Evolutionary conservation across 2,113 vertebrate genomes (phyloP).

Genomic region (Notarius quadriscutis): DNA sequence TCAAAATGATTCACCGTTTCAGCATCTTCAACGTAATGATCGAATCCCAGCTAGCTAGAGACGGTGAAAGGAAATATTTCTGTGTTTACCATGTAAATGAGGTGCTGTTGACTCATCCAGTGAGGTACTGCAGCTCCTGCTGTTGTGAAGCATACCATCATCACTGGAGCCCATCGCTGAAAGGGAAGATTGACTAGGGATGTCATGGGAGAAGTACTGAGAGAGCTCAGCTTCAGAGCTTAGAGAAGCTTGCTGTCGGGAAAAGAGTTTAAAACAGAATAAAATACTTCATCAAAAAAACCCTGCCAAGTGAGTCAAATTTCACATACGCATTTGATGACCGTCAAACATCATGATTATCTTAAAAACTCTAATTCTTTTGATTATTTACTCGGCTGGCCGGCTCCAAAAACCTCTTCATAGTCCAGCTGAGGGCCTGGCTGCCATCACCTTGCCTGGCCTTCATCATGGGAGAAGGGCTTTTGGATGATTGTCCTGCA

Average conservation of each 20-base stretch:
- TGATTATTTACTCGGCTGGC: conserved; percentile 70
- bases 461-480: conserved; percentile 76
- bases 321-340: neutral
- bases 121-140: conserved; percentile 71
- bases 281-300: neutral
- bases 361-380: neutral
- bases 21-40: neutral
- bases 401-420: conserved; percentile 82
- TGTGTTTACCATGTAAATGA: conserved; percentile 52
- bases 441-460: conserved; percentile 73
- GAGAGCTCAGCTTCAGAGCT: conserved; percentile 86
- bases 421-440: conserved; percentile 80
- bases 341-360: neutral
- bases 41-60: neutral
- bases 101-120: conserved; percentile 68
- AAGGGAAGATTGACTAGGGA: conserved; percentile 69
- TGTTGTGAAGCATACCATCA: conserved; percentile 73
- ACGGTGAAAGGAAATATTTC: neutral
- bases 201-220: conserved; percentile 81
- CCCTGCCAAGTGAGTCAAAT: neutral
- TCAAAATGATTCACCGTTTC: neutral
- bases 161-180: conserved; percentile 72
- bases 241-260: conserved; percentile 79
- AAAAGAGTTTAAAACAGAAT: conserved; percentile 16
- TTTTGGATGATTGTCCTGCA: conserved; percentile 82